Percentiles rank a stretch among this genome's conserved stretches.
These are phyloP conservation scores for Pygoscelis antarcticus DNA, from an alignment of 2,113 vertebrate genomes.

Conservation along the genomic window DNA sequence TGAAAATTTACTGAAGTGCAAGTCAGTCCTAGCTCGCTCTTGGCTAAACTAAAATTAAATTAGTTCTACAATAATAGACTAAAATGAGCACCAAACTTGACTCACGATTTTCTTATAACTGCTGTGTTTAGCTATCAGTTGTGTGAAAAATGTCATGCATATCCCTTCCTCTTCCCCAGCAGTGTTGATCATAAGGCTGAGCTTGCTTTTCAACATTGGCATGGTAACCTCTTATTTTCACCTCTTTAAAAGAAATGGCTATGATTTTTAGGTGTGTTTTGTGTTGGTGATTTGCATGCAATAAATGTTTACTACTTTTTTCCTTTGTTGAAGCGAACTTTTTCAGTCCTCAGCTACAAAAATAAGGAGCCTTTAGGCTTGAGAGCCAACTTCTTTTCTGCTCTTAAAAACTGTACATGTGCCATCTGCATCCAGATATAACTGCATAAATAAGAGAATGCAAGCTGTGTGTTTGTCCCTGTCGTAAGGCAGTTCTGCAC, in stretches of 20 bases:
- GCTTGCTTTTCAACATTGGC: not conserved
- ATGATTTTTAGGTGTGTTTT: not conserved
- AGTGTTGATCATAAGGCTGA: not conserved
- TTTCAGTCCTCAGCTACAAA: not conserved
- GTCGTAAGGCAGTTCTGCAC: not conserved
- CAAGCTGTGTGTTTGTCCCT: not conserved
- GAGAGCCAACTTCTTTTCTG: not conserved
- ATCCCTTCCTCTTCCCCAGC: not conserved
- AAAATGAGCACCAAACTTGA: not conserved
- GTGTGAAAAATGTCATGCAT: constrained; percentile 7
- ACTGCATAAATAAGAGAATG: not conserved
- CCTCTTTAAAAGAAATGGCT: not conserved
- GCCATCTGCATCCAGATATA: not conserved
- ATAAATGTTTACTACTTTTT: not conserved
- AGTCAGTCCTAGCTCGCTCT: not conserved
- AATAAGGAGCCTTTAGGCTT: not conserved
- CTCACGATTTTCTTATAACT: not conserved
- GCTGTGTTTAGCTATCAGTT: not conserved
- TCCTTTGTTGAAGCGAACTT: not conserved
- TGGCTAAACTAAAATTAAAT: not conserved
- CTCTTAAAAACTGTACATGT: rapidly evolving
- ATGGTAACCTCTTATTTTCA: not conserved
- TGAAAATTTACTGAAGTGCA: not conserved
- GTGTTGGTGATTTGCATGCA: not conserved
- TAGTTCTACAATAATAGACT: not conserved